Conservation (phyloP, 2,113 vertebrate genomes). For the Pedetes capensis region DNA sequence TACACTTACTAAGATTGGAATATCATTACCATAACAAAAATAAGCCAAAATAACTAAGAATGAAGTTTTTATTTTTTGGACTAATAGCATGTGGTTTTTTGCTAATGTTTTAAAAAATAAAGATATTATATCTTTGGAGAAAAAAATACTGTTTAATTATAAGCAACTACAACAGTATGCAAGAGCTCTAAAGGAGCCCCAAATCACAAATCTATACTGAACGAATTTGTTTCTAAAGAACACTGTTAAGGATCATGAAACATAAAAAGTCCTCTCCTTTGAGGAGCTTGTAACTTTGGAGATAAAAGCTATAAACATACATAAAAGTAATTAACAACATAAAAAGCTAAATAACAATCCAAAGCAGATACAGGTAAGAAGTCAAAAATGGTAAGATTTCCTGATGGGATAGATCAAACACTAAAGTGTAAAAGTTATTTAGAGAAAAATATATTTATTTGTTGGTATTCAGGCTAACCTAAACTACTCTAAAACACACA, state of each 20-base stretch:
- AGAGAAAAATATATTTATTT: not conserved
- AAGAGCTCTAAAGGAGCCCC: not conserved
- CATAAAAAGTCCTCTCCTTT: not conserved
- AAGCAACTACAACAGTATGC: not conserved
- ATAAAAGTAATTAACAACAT: not conserved
- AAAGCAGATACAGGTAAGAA: not conserved
- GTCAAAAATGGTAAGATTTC: not conserved
- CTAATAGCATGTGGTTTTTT: not conserved
- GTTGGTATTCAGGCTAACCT: not conserved
- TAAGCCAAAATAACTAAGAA: not conserved
- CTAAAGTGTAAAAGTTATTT: not conserved
- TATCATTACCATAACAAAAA: not conserved
- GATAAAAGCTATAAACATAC: not conserved
- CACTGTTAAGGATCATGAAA: not conserved
- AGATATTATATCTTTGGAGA: slow-evolving; percentile 8
- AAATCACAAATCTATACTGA: not conserved
- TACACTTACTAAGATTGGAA: not conserved
- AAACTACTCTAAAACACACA: not conserved
- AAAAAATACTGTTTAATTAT: not conserved
- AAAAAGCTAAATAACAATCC: not conserved
- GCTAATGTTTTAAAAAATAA: not conserved
- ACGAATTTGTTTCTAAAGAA: not conserved
- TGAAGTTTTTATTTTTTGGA: not conserved
- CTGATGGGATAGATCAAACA: not conserved
- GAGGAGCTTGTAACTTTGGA: not conserved